Percentiles rank a stretch among this genome's conserved stretches.
These are phyloP conservation scores for Gymnogyps californianus DNA, from an alignment of 2,113 vertebrate species.

Conservation along the genomic window DNA sequence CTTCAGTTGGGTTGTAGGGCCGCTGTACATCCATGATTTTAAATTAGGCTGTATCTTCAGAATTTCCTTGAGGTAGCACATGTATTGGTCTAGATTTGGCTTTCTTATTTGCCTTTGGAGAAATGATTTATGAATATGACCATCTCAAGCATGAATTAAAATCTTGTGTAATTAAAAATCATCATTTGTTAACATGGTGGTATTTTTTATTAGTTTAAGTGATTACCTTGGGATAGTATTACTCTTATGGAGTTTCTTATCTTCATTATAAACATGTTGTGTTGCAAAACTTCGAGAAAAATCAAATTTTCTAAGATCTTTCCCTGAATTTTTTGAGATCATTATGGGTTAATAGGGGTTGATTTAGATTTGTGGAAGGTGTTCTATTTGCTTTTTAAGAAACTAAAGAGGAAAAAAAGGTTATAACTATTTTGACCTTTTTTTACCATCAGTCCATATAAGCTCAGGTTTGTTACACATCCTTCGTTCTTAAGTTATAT, in stretches of 20 bases:
- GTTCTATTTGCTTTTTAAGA: not conserved
- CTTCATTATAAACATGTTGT: not conserved
- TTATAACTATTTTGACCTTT: not conserved
- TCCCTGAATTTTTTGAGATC: not conserved
- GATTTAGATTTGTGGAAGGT: not conserved
- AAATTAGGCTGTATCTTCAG: not conserved
- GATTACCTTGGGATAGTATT: not conserved
- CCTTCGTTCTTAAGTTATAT: not conserved
- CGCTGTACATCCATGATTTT: not conserved
- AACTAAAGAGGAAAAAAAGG: not conserved
- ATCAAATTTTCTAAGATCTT: not conserved
- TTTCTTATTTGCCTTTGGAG: not conserved
- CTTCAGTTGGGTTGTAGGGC: accelerated
- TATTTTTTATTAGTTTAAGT: not conserved
- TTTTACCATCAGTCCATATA: not conserved
- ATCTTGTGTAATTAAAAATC: not conserved
- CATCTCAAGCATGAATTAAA: not conserved
- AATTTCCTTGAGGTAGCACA: not conserved
- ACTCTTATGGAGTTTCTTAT: not conserved
- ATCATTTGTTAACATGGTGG: not conserved
- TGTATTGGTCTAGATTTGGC: not conserved
- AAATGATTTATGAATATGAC: not conserved
- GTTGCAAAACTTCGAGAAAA: not conserved
- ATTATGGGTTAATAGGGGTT: not conserved
- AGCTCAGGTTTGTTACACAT: not conserved